Conservation (phyloP, 2,888 invertebrate species). For the Melipona bicolor region DNA sequence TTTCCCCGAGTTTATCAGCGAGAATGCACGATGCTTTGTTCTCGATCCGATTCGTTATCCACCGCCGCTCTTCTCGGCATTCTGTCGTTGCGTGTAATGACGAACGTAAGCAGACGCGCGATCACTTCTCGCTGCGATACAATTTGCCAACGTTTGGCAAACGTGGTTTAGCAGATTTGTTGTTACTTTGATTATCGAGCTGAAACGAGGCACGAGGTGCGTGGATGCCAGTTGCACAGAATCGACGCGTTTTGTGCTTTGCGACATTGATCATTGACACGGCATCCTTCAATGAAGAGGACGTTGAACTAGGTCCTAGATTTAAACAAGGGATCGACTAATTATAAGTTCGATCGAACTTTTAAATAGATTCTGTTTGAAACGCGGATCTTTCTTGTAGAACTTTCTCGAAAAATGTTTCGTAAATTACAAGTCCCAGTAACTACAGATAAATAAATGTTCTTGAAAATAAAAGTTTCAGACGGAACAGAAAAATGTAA, state of each 20-base stretch:
- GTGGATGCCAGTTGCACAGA: neutral
- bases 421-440: too few relatives aligned
- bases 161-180: neutral
- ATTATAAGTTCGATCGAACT: too few relatives aligned
- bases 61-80: neutral
- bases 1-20: neutral
- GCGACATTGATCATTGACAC: conserved; percentile 29
- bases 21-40: neutral
- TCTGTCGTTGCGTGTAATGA: neutral
- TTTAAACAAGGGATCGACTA: too few relatives aligned
- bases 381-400: too few relatives aligned
- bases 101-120: neutral
- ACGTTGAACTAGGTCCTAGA: neutral
- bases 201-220: neutral
- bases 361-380: too few relatives aligned
- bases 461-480: too few relatives aligned
- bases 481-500: too few relatives aligned
- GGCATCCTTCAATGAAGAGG: conserved; percentile 61
- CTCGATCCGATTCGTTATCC: neutral
- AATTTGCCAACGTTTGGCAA: neutral
- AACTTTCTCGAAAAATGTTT: too few relatives aligned
- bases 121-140: neutral
- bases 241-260: conserved; percentile 23
- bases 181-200: neutral
- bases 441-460: too few relatives aligned